Evolutionary conservation across 1,140 invertebrate species (phyloP).

Genomic region (Matsumurasca onukii): DNA sequence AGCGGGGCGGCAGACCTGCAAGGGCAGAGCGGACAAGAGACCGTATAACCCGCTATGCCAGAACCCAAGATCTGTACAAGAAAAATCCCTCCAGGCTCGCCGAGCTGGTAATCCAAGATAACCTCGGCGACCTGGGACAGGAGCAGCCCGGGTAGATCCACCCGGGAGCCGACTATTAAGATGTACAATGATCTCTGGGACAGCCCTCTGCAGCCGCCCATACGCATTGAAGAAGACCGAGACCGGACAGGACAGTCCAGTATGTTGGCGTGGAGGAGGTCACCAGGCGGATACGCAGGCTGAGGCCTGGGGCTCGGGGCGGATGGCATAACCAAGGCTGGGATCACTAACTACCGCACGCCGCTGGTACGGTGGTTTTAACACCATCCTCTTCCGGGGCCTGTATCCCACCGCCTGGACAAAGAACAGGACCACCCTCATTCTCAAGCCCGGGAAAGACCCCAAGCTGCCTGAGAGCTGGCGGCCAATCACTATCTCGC

Average conservation of each 20-base stretch:
- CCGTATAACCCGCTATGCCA: slow-evolving; percentile 3
- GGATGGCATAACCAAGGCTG: slow-evolving; percentile 1
- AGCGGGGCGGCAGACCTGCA: background rate
- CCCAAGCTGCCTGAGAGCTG: slow-evolving; percentile 29
- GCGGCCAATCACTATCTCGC: slow-evolving; percentile 41
- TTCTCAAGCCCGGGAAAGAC: slow-evolving; percentile 41
- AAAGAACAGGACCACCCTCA: slow-evolving; percentile 40
- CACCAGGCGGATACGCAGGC: background rate
- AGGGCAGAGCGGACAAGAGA: background rate
- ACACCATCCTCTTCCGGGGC: background rate
- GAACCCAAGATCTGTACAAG: slow-evolving; percentile 2
- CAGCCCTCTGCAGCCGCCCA: no score
- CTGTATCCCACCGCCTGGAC: slow-evolving; percentile 33
- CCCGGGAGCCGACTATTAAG: background rate
- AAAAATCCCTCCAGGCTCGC: slow-evolving; percentile 6
- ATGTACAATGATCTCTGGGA: no score
- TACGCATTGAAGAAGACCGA: no score
- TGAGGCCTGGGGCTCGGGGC: slow-evolving; percentile 22
- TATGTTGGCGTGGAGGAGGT: background rate
- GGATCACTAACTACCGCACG: background rate
- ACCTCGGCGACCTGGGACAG: background rate
- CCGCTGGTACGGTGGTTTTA: slow-evolving; percentile 25
- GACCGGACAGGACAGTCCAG: background rate
- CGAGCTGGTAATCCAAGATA: background rate
- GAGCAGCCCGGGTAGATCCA: background rate